These are phyloP conservation scores for Phodopus roborovskii DNA, from an alignment of 2,113 vertebrate species.

Conservation along the genomic window DNA sequence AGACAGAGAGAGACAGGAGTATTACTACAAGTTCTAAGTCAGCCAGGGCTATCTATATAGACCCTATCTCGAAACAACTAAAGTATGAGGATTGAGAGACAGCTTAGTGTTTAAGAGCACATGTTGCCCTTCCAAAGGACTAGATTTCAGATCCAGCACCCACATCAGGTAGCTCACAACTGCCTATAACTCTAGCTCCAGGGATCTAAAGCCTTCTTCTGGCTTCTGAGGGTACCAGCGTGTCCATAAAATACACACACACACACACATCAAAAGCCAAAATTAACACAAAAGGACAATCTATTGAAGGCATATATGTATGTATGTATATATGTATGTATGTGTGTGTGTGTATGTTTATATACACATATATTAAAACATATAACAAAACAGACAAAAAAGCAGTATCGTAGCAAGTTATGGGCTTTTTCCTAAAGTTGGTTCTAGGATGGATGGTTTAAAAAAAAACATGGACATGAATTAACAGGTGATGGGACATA, in stretches of 20 bases:
- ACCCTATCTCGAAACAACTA: not conserved
- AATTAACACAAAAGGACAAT: not conserved
- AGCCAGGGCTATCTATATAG: not conserved
- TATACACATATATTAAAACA: not conserved
- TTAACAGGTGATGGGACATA: not conserved
- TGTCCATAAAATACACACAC: not conserved
- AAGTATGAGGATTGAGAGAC: not conserved
- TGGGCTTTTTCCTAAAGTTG: not conserved
- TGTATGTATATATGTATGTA: no score
- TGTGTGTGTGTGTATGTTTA: not conserved
- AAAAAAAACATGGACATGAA: not conserved
- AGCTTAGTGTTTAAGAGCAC: not conserved
- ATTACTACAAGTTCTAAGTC: not conserved
- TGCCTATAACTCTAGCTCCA: not conserved
- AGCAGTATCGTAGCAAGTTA: not conserved
- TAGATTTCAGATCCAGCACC: not conserved
- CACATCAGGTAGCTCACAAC: not conserved
- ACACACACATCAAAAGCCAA: not conserved
- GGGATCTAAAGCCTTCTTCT: not conserved
- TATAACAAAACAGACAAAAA: constrained; percentile 4
- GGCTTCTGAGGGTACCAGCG: not conserved
- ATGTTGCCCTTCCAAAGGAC: not conserved
- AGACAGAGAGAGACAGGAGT: not conserved
- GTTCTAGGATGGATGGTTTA: not conserved
- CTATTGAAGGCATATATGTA: not conserved